These are phyloP conservation scores for Caenorhabditis tropicalis DNA, from an alignment of 1,140 invertebrate species.

Conservation along the genomic window DNA sequence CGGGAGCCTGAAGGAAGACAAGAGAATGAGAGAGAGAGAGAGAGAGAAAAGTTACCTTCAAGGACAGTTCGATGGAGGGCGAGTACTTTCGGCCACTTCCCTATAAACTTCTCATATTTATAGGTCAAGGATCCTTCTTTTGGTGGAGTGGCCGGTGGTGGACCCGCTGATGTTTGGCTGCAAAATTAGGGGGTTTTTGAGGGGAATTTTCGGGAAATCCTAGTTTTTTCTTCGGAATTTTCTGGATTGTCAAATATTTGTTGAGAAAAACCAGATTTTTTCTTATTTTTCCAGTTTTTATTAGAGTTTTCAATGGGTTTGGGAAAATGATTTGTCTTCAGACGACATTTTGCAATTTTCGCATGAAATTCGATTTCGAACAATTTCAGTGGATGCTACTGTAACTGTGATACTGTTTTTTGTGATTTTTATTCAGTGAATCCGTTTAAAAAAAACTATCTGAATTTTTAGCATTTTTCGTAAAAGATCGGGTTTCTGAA, in stretches of 20 bases:
- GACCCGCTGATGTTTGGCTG: conserved; percentile 49
- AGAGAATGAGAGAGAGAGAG: neutral
- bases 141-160: conserved; percentile 46
- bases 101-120: conserved; percentile 50
- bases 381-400: too few species aligned
- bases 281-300: too few species aligned
- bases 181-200: neutral
- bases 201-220: neutral
- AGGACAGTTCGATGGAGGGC: conserved; percentile 51
- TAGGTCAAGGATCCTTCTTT: conserved; percentile 44
- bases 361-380: too few species aligned
- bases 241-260: too few species aligned
- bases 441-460: neutral
- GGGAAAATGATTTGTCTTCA: too few species aligned
- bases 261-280: too few species aligned
- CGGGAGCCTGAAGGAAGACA: conserved; percentile 57
- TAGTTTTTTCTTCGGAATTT: too few species aligned
- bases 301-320: too few species aligned
- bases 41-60: conserved; percentile 38
- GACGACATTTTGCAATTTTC: too few species aligned
- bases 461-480: neutral
- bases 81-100: conserved; percentile 47
- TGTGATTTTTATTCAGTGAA: too few species aligned
- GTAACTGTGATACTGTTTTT: too few species aligned
- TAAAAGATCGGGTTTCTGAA: neutral